Percentiles rank a stretch among this genome's conserved stretches.
phyloP scores from a whole-genome alignment of 2,888 invertebrate species.

The Leptinotarsa rubiginosa region DNA sequence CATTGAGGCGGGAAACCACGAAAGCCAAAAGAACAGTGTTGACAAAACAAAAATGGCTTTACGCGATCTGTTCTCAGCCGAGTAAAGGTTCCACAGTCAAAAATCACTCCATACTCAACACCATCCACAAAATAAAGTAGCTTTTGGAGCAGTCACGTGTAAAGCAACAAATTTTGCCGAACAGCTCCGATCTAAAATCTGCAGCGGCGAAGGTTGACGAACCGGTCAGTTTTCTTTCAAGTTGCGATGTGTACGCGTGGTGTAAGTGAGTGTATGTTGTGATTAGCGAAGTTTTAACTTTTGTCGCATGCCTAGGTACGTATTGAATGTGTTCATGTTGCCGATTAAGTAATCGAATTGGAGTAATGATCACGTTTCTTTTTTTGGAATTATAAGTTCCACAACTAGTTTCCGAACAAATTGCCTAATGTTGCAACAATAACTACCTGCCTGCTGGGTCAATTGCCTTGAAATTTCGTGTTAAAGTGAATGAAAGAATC shows the following conservation, averaged over 20 bases:
- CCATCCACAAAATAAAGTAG: neutral
- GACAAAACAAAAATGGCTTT: neutral
- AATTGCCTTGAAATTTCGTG: neutral
- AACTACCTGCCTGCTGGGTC: neutral
- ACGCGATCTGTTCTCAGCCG: neutral
- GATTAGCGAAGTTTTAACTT: constrained; percentile 39
- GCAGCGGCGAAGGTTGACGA: constrained; percentile 42
- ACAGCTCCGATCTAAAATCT: constrained; percentile 35
- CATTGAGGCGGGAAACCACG: neutral
- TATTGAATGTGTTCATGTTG: constrained; percentile 17
- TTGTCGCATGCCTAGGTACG: constrained; percentile 50
- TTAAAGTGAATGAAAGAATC: neutral
- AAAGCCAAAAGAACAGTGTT: neutral
- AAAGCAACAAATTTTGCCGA: constrained; percentile 45
- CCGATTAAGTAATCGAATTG: neutral
- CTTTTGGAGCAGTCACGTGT: constrained; percentile 31
- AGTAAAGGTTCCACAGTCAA: neutral
- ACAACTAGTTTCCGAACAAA: neutral
- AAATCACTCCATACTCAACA: neutral
- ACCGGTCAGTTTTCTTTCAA: constrained; percentile 38
- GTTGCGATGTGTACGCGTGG: constrained; percentile 30
- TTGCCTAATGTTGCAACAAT: neutral
- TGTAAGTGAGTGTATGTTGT: constrained; percentile 37
- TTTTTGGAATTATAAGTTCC: neutral
- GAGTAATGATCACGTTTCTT: constrained; percentile 17